Conservation (phyloP, 1,140 invertebrate species). For the Geopemphigus sp. region DNA sequence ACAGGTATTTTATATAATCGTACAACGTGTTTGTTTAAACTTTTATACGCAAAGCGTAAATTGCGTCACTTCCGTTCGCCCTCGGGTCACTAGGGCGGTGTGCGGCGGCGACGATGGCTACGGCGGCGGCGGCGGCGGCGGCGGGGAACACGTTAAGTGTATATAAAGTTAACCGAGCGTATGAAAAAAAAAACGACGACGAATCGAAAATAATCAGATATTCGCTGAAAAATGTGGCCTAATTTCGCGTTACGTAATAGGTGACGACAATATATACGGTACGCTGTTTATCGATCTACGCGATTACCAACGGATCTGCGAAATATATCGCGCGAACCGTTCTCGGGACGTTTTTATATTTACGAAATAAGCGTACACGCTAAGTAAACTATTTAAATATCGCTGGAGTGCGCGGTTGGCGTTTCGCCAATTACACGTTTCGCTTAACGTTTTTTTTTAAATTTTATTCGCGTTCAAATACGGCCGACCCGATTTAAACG, state of each 20-base stretch:
- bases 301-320: too few relatives aligned
- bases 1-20: conserved; percentile 2
- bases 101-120: too few relatives aligned
- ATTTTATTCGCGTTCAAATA: neutral
- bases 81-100: neutral
- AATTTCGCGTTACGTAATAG: too few relatives aligned
- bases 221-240: too few relatives aligned
- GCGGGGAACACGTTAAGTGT: neutral
- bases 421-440: neutral
- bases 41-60: neutral
- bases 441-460: neutral
- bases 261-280: too few relatives aligned
- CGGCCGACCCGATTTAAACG: neutral
- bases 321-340: too few relatives aligned
- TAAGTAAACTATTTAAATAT: neutral
- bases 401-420: neutral
- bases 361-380: too few relatives aligned
- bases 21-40: neutral
- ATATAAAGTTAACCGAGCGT: too few relatives aligned
- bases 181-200: too few relatives aligned
- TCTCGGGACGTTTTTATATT: too few relatives aligned
- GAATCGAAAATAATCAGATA: too few relatives aligned
- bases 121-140: too few relatives aligned
- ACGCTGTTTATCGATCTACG: neutral
- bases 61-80: conserved; percentile 28